Evolutionary conservation across 2,797 vertebrate genomes (phyloP).

Genomic region (Typhlichthys eigenmanni): DNA sequence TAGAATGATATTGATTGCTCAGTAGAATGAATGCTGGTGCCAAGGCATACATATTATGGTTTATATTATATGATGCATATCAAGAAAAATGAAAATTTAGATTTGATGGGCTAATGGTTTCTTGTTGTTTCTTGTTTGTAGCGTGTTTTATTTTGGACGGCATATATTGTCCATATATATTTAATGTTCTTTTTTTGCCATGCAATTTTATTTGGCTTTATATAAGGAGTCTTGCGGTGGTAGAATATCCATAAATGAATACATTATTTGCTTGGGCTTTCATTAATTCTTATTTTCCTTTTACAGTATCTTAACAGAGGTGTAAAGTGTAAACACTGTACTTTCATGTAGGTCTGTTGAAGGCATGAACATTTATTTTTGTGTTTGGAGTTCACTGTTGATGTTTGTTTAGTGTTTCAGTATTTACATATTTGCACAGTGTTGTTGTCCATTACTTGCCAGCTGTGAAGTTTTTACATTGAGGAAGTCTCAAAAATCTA

Average conservation of each 20-base stretch:
- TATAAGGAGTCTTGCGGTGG: too few relatives aligned
- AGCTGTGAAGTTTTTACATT: conserved; percentile 28
- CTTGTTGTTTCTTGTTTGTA: conserved; percentile 12
- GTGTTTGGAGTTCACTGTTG: conserved; percentile 11
- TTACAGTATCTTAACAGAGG: too few relatives aligned
- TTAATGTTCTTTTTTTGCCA: neutral
- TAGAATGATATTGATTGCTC: conserved; percentile 2
- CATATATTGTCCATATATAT: conserved; percentile 26
- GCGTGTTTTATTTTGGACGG: conserved; percentile 24
- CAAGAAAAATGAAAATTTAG: neutral
- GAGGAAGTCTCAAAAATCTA: neutral
- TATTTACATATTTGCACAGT: conserved; percentile 44
- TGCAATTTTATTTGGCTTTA: too few relatives aligned
- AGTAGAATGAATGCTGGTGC: neutral
- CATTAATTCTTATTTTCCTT: too few relatives aligned
- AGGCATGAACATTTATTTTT: neutral
- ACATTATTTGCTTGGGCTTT: too few relatives aligned
- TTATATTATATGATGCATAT: neutral
- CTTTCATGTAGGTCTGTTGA: neutral
- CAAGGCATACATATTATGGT: neutral
- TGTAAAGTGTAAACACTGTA: too few relatives aligned
- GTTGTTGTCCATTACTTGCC: conserved; percentile 2
- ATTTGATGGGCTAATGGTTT: conserved; percentile 9
- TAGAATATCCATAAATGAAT: too few relatives aligned
- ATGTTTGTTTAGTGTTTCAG: conserved; percentile 32